Evolutionary conservation across 2,888 invertebrate species (phyloP).

Genomic region (Cyclophora albipunctata): DNA sequence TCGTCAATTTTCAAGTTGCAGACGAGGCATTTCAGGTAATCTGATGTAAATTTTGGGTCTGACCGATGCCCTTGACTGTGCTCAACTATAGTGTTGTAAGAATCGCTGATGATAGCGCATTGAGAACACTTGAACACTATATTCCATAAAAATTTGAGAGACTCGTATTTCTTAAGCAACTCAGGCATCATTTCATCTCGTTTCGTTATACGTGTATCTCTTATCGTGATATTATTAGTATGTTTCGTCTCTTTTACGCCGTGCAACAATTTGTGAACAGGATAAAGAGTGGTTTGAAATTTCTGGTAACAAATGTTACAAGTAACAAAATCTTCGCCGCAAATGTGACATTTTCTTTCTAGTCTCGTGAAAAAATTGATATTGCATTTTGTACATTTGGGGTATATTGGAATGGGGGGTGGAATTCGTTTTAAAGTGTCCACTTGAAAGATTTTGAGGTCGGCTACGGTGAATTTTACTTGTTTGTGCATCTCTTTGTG

Average conservation of each 20-base stretch:
- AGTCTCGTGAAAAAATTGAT: conserved; percentile 23
- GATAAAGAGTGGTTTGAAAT: conserved; percentile 25
- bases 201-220: conserved; percentile 1
- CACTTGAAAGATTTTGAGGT: no score
- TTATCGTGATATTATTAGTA: not conserved
- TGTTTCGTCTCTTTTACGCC: not conserved
- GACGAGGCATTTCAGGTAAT: conserved; percentile 26
- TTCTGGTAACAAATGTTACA: conserved; percentile 30
- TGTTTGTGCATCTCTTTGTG: no score
- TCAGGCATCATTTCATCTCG: conserved; percentile 22
- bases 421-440: conserved; percentile 4
- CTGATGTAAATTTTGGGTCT: conserved; percentile 18
- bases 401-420: conserved; percentile 23
- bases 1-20: conserved; percentile 39
- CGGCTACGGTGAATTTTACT: no score
- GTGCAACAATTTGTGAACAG: conserved; percentile 33
- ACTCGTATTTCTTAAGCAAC: conserved; percentile 37
- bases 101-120: conserved; percentile 34
- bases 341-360: conserved; percentile 13
- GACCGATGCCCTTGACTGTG: conserved; percentile 44
- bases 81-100: conserved; percentile 40
- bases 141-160: conserved; percentile 39
- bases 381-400: conserved; percentile 27
- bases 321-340: conserved; percentile 15
- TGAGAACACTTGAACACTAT: conserved; percentile 35